These are phyloP conservation scores for Hesperophylax magnus DNA, from an alignment of 1,140 invertebrate genomes.

Conservation along the genomic window DNA sequence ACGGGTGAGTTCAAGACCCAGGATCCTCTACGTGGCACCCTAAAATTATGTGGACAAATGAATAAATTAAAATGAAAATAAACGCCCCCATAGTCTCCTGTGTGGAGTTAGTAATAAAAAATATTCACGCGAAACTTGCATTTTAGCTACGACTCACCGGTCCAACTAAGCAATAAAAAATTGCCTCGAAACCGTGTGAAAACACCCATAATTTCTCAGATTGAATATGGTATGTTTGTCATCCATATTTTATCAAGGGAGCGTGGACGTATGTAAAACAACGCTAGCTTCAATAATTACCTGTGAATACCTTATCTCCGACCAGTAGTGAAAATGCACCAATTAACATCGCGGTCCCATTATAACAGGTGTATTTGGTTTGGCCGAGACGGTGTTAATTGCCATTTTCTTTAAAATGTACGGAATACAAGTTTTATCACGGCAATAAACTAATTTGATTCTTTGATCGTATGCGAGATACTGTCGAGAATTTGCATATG, in stretches of 20 bases:
- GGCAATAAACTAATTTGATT: conserved; percentile 26
- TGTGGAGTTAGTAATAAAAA: too few species aligned
- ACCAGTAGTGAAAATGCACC: conserved; percentile 23
- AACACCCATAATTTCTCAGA: too few species aligned
- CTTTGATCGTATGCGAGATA: not conserved
- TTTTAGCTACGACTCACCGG: too few species aligned
- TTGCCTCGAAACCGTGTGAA: too few species aligned
- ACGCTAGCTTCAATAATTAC: conserved; percentile 21
- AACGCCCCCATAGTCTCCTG: too few species aligned
- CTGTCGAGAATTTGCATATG: conserved; percentile 6
- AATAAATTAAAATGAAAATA: too few species aligned
- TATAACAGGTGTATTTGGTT: conserved; percentile 8
- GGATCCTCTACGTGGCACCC: too few species aligned
- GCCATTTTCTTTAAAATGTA: conserved; percentile 22
- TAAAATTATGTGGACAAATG: too few species aligned
- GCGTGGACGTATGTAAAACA: not conserved
- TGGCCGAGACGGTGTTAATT: conserved; percentile 10
- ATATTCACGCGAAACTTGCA: too few species aligned
- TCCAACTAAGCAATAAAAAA: too few species aligned
- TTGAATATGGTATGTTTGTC: too few species aligned
- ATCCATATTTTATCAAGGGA: not conserved
- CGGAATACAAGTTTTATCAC: conserved; percentile 28
- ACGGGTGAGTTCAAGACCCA: too few species aligned
- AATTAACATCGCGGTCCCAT: conserved; percentile 29
- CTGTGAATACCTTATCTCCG: conserved; percentile 33